Percentiles rank a stretch among this genome's conserved stretches.
phyloP scores from a whole-genome alignment of 1,140 invertebrate genomes.

The Luehdorfia chinensis region DNA sequence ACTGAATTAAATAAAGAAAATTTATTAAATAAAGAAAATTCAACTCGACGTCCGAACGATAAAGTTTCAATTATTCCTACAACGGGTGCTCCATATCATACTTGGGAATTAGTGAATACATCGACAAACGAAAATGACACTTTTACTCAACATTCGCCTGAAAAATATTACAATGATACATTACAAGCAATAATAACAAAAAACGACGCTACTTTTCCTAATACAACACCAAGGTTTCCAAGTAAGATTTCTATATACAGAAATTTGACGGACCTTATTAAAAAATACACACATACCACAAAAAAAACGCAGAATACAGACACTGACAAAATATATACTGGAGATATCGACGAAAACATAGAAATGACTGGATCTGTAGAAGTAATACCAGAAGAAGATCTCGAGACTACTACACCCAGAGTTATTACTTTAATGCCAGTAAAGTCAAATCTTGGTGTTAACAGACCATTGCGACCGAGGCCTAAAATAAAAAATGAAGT shows the following conservation, averaged over 20 bases:
- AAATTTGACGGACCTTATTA: slow-evolving; percentile 69
- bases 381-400: slow-evolving; percentile 60
- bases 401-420: slow-evolving; percentile 56
- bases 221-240: slow-evolving; percentile 72
- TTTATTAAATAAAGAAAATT: slow-evolving; percentile 40
- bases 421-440: slow-evolving; percentile 80
- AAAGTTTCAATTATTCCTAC: slow-evolving; percentile 69
- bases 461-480: slow-evolving; percentile 75
- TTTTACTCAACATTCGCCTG: slow-evolving; percentile 54
- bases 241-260: slow-evolving; percentile 56
- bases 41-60: slow-evolving; percentile 64
- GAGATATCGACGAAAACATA: slow-evolving; percentile 35
- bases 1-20: slow-evolving; percentile 46
- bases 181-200: slow-evolving; percentile 73
- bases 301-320: slow-evolving; percentile 20
- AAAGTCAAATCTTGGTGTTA: slow-evolving; percentile 79
- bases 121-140: slow-evolving; percentile 61
- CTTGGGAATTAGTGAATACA: slow-evolving; percentile 71
- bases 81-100: slow-evolving; percentile 60
- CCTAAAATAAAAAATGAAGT: slow-evolving; percentile 67
- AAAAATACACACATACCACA: slow-evolving; percentile 49
- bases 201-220: slow-evolving; percentile 64
- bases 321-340: slow-evolving; percentile 21
- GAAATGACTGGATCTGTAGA: slow-evolving; percentile 61
- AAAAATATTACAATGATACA: slow-evolving; percentile 74